Evolutionary conservation across 2,888 invertebrate genomes (phyloP).

Genomic region (Rambutsinella grinnellia): DNA sequence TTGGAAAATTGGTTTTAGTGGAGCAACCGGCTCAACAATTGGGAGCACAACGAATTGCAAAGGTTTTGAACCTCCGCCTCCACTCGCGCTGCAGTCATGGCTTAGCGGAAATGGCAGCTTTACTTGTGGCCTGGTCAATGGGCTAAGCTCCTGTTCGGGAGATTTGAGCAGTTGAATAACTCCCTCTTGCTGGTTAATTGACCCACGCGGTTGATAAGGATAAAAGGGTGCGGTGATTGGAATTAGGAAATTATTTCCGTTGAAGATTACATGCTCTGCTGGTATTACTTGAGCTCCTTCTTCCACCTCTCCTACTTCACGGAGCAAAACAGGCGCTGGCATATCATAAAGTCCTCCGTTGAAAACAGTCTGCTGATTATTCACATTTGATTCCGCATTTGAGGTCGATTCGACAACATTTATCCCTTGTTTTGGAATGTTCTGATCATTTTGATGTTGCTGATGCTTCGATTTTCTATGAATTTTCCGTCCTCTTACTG

Average conservation of each 20-base stretch:
- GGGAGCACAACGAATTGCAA: constrained; percentile 34
- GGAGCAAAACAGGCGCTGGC: neutral
- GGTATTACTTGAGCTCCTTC: neutral
- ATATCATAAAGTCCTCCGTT: neutral
- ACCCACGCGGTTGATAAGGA: constrained; percentile 3
- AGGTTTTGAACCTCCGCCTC: constrained; percentile 24
- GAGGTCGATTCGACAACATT: neutral
- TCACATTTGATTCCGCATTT: neutral
- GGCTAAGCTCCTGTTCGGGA: constrained; percentile 28
- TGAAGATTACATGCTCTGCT: neutral
- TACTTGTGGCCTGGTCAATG: constrained; percentile 19
- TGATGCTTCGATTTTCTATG: constrained; percentile 35
- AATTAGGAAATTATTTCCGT: constrained; percentile 5
- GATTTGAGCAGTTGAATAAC: constrained; percentile 35
- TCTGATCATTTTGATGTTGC: neutral
- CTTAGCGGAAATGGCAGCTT: constrained; percentile 36
- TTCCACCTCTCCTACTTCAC: neutral
- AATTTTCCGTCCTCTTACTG: constrained; percentile 1
- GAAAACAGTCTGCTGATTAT: neutral
- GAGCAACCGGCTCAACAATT: constrained; percentile 38
- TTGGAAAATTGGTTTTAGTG: constrained; percentile 23
- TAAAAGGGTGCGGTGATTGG: constrained; percentile 1
- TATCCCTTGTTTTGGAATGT: neutral
- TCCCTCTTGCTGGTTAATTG: constrained; percentile 8
- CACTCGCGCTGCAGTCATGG: constrained; percentile 26